phyloP scores from a whole-genome alignment of 2,113 vertebrate species.

The Quiscalus mexicanus region DNA sequence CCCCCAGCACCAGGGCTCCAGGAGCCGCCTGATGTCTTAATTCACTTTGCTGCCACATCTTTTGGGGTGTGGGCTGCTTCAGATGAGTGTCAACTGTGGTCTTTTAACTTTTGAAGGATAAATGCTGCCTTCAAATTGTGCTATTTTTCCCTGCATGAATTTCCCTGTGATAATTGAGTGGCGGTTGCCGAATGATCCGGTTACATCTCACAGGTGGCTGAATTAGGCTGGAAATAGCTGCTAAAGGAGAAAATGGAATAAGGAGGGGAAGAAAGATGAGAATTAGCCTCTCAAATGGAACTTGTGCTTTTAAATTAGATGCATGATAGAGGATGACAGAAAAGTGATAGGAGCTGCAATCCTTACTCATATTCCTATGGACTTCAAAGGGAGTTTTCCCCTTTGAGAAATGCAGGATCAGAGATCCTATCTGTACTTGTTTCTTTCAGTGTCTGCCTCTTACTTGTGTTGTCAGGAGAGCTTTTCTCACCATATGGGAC shows the following conservation, averaged over 20 bases:
- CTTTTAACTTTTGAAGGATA: neutral
- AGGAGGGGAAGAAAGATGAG: neutral
- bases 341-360: neutral
- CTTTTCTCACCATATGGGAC: constrained; percentile 49
- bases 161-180: neutral
- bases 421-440: neutral
- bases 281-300: constrained; percentile 32
- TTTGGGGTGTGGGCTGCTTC: neutral
- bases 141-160: neutral
- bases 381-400: constrained; percentile 41
- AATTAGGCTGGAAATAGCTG: constrained; percentile 5
- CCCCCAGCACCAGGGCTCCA: too few species aligned
- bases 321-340: neutral
- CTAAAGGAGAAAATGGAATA: neutral
- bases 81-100: fast-evolving
- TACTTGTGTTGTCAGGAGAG: constrained; percentile 19
- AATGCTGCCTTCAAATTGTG: neutral
- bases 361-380: neutral
- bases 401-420: neutral
- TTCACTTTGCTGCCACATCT: neutral
- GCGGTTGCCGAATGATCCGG: fast-evolving
- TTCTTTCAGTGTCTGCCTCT: neutral
- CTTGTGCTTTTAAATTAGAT: constrained; percentile 15
- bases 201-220: neutral
- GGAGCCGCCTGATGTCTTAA: neutral